These are phyloP conservation scores for Oxyteleia sp. DNA, from an alignment of 2,888 invertebrate genomes.

Conservation along the genomic window DNA sequence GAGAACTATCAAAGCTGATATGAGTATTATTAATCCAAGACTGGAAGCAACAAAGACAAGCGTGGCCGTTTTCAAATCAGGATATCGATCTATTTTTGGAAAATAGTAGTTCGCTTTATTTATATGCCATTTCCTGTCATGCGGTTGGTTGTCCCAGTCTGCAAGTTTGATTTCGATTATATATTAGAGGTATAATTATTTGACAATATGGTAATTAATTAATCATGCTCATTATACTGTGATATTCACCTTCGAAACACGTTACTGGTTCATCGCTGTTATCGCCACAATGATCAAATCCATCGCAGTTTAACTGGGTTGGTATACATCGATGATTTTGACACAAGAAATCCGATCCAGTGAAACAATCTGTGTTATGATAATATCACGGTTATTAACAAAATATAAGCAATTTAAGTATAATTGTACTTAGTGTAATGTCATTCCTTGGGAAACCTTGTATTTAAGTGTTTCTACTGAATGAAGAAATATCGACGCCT, in stretches of 20 bases:
- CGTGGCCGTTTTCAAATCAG: conserved; percentile 90
- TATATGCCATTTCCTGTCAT: conserved; percentile 90
- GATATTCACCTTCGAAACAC: conserved; percentile 88
- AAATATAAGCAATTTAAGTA: not conserved
- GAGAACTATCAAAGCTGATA: conserved; percentile 90
- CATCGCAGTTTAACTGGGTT: conserved; percentile 91
- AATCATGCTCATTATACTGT: conserved; percentile 33
- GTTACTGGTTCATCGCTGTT: conserved; percentile 91
- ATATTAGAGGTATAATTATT: conserved; percentile 30
- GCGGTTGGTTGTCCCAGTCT: conserved; percentile 89
- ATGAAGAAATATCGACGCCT: no score
- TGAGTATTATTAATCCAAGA: conserved; percentile 89
- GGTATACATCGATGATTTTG: conserved; percentile 92
- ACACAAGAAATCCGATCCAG: conserved; percentile 91
- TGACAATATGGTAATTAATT: conserved; percentile 45
- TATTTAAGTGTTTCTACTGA: no score
- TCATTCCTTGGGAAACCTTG: no score
- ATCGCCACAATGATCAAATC: conserved; percentile 93
- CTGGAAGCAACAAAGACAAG: conserved; percentile 90
- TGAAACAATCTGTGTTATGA: conserved; percentile 89
- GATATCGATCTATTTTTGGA: conserved; percentile 90
- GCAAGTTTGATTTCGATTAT: conserved; percentile 72
- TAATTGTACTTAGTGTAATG: no score
- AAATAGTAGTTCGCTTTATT: conserved; percentile 92
- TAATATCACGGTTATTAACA: conserved; percentile 6